These are phyloP conservation scores for Drosophila demipolita DNA, from an alignment of 2,888 invertebrate genomes.

Conservation along the genomic window DNA sequence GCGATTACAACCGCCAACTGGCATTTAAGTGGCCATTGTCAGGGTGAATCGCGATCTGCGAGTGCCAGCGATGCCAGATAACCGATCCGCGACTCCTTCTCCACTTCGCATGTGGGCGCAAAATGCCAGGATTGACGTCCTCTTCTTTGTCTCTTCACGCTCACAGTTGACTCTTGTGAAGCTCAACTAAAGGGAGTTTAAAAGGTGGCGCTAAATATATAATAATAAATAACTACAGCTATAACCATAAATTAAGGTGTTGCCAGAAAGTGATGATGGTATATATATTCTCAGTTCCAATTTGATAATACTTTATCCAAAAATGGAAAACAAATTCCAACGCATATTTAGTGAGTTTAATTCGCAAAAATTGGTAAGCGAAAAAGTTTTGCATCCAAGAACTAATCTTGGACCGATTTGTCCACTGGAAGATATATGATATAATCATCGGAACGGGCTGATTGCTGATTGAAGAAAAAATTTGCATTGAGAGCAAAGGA, in stretches of 20 bases:
- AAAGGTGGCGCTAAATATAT: conserved; percentile 40
- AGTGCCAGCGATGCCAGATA: conserved; percentile 44
- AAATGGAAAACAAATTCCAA: background rate
- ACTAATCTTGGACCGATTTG: background rate
- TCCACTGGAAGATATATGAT: background rate
- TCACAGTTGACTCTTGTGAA: background rate
- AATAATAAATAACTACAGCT: background rate
- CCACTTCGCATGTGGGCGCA: conserved; percentile 66
- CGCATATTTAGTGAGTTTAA: background rate
- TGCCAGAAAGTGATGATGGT: background rate
- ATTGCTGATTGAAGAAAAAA: no score
- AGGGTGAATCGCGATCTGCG: conserved; percentile 60
- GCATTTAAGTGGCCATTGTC: conserved; percentile 81
- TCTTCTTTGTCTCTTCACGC: background rate
- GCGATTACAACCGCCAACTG: conserved; percentile 78
- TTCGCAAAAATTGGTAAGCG: background rate
- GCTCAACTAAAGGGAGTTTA: background rate
- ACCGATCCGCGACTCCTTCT: conserved; percentile 43
- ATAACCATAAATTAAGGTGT: background rate
- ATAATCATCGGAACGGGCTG: no score
- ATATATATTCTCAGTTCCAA: background rate
- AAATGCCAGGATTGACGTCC: conserved; percentile 36
- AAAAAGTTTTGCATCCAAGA: no score
- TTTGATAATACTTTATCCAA: background rate
- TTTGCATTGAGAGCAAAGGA: no score